Percentiles rank a stretch among this genome's conserved stretches.
Evolutionary conservation across 2,888 invertebrate genomes (phyloP).

Genomic region (Leptopilina syphax): DNA sequence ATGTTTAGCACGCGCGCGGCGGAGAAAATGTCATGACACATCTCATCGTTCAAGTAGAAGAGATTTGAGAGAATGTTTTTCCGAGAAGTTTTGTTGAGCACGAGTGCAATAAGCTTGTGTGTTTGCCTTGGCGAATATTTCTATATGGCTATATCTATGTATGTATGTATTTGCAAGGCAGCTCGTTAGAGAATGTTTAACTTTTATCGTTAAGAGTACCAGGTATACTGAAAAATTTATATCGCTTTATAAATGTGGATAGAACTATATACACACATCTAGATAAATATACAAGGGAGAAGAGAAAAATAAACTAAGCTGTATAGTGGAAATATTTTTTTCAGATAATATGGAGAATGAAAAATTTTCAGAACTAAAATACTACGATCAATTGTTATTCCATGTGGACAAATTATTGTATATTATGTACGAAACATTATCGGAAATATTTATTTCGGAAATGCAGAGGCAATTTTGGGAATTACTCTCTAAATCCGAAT

Average conservation of each 20-base stretch:
- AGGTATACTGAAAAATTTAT: constrained; percentile 2
- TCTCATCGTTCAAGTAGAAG: constrained; percentile 18
- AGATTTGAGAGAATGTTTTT: constrained; percentile 30
- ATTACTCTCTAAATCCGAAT: too few relatives aligned
- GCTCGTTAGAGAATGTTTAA: constrained; percentile 36
- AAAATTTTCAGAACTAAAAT: too few relatives aligned
- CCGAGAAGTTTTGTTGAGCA: constrained; percentile 9
- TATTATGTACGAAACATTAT: too few relatives aligned
- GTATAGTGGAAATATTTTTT: too few relatives aligned
- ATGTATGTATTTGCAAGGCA: background rate
- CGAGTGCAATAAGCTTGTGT: constrained; percentile 15
- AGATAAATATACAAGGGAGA: too few relatives aligned
- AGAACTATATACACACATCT: background rate
- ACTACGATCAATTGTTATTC: too few relatives aligned
- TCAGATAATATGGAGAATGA: too few relatives aligned
- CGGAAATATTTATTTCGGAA: too few relatives aligned
- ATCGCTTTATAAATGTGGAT: background rate
- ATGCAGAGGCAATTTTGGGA: too few relatives aligned
- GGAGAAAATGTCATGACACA: constrained; percentile 3
- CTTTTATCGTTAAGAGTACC: constrained; percentile 28
- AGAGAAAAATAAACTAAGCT: background rate
- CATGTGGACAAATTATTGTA: too few relatives aligned
- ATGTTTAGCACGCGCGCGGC: background rate
- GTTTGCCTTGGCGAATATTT: background rate
- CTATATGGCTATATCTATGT: too few relatives aligned